Conservation (phyloP, 2,888 invertebrate species). For the Galeopsomyia nigrocyanea region DNA sequence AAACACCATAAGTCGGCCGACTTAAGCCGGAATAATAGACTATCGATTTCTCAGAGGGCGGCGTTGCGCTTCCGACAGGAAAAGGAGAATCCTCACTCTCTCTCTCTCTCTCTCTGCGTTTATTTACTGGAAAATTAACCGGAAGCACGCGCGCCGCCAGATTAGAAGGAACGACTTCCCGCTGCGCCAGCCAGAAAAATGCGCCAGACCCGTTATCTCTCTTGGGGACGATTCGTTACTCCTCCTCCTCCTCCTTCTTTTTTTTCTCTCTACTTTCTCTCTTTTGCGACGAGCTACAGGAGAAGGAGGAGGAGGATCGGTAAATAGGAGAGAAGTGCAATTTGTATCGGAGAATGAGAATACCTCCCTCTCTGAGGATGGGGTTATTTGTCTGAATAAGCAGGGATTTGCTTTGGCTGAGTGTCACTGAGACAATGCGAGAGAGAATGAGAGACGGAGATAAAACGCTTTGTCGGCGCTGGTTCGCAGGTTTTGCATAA, state of each 20-base stretch:
- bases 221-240: neutral
- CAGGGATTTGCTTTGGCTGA: too few relatives aligned
- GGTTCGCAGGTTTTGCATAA: neutral
- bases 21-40: slow-evolving; percentile 62
- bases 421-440: neutral
- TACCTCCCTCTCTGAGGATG: neutral
- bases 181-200: slow-evolving; percentile 14
- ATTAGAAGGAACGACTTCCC: slow-evolving; percentile 44
- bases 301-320: slow-evolving; percentile 14
- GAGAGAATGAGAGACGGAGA: neutral
- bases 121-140: slow-evolving; percentile 50
- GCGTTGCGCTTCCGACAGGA: neutral
- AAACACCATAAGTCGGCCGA: slow-evolving; percentile 59
- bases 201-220: slow-evolving; percentile 27
- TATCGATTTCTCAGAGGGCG: slow-evolving; percentile 58
- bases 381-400: slow-evolving; percentile 1
- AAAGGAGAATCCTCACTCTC: slow-evolving; percentile 12
- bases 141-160: slow-evolving; percentile 38
- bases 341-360: slow-evolving; percentile 35
- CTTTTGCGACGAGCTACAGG: neutral
- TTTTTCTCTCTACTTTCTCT: neutral
- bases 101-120: slow-evolving; percentile 19
- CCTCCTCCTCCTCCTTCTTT: neutral
- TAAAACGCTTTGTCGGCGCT: neutral
- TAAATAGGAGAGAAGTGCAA: slow-evolving; percentile 21